Evolutionary conservation across 35 echinoderm and acorn worm genomes (phyloP).

Genomic region (Lytechinus variegatus): DNA sequence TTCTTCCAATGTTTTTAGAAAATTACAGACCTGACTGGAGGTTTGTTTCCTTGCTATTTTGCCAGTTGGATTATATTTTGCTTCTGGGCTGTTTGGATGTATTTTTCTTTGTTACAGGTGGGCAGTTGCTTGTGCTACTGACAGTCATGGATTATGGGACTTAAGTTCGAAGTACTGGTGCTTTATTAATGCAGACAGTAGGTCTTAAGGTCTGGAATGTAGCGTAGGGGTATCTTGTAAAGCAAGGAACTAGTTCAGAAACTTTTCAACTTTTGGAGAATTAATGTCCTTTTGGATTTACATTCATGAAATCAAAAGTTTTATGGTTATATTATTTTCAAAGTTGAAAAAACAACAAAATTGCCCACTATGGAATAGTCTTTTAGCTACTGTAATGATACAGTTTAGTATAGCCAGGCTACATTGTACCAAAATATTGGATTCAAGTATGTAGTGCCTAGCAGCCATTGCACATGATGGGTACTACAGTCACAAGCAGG

Average conservation of each 20-base stretch:
- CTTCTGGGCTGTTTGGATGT: constrained; percentile 9
- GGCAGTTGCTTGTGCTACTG: background rate
- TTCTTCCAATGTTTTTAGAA: background rate
- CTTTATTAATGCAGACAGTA: constrained; percentile 13
- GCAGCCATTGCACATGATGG: background rate
- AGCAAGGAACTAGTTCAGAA: background rate
- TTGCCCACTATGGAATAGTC: too few species aligned
- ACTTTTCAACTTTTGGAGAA: background rate
- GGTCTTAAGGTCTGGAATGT: background rate
- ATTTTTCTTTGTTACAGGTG: constrained; percentile 5
- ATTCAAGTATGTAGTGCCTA: background rate
- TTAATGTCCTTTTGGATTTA: background rate
- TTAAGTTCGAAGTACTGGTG: background rate
- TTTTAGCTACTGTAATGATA: too few species aligned
- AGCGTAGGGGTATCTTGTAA: background rate
- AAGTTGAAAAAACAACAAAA: background rate
- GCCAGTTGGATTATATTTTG: background rate
- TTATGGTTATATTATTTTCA: background rate
- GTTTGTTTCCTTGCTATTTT: background rate
- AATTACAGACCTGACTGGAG: background rate
- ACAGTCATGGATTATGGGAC: background rate
- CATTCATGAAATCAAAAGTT: background rate
- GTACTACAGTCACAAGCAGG: background rate
- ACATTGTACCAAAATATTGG: background rate
- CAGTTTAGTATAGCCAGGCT: too few species aligned